Evolutionary conservation across 2,888 invertebrate species (phyloP).

Genomic region (Andrena flavipes): DNA sequence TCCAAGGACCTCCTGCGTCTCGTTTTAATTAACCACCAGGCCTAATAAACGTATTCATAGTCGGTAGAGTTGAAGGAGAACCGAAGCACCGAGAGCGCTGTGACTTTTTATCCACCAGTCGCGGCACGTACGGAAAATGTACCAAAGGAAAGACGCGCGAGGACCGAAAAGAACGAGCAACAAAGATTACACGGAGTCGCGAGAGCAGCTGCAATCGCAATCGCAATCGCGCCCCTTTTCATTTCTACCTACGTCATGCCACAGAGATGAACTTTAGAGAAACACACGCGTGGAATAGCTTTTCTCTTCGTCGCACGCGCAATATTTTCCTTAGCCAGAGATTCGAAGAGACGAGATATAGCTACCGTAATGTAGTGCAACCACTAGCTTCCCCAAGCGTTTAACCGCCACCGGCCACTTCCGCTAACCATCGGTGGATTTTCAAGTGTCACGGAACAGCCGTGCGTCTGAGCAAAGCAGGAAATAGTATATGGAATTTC

Average conservation of each 20-base stretch:
- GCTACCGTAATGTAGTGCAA: too few species aligned
- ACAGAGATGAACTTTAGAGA: background rate
- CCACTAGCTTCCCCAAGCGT: too few species aligned
- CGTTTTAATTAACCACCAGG: slow-evolving; percentile 62
- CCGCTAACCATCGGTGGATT: background rate
- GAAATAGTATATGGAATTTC: slow-evolving; percentile 41
- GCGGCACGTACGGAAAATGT: slow-evolving; percentile 2
- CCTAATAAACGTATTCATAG: slow-evolving; percentile 59
- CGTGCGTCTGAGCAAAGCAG: slow-evolving; percentile 37
- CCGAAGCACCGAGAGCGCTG: background rate
- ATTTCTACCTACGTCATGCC: background rate
- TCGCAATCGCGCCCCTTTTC: background rate
- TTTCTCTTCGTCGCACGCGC: too few species aligned
- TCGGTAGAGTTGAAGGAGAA: slow-evolving; percentile 27
- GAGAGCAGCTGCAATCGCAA: background rate
- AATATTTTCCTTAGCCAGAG: too few species aligned
- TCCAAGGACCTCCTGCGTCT: slow-evolving; percentile 45
- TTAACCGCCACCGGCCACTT: too few species aligned
- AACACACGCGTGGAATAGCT: background rate
- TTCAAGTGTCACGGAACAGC: background rate
- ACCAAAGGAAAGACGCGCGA: slow-evolving; percentile 2
- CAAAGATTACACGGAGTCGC: slow-evolving; percentile 22
- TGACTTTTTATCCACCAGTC: slow-evolving; percentile 16
- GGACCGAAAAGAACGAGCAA: slow-evolving; percentile 19
- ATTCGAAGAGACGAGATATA: too few species aligned